These are phyloP conservation scores for Plutomurus gul DNA, from an alignment of 1,140 invertebrate species.

Conservation along the genomic window DNA sequence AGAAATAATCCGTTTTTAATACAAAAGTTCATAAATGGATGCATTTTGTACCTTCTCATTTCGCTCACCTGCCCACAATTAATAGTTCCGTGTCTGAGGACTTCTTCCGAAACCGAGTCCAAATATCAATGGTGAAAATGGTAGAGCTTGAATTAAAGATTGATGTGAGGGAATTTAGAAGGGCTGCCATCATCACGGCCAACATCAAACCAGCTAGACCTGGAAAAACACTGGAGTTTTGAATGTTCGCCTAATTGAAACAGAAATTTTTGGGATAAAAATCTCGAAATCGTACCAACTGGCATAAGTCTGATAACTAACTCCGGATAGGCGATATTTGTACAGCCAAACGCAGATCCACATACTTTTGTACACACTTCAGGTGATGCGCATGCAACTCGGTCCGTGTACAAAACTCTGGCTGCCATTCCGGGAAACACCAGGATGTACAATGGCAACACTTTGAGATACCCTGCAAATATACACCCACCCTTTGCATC, in stretches of 20 bases:
- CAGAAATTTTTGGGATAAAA: neutral
- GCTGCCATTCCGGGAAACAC: constrained; percentile 66
- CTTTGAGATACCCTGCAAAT: constrained; percentile 63
- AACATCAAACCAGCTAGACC: constrained; percentile 61
- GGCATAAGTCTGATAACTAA: constrained; percentile 62
- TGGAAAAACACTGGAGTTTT: constrained; percentile 13
- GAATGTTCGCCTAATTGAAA: neutral
- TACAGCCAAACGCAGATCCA: constrained; percentile 60
- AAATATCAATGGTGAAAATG: constrained; percentile 65
- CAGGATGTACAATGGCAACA: constrained; percentile 63
- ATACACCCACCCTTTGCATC: constrained; percentile 64
- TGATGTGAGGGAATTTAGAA: constrained; percentile 64
- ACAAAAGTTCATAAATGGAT: neutral
- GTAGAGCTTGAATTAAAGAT: constrained; percentile 65
- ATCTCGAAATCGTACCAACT: constrained; percentile 54
- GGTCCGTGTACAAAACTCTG: constrained; percentile 60
- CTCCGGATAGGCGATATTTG: constrained; percentile 63
- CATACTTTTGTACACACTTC: constrained; percentile 58
- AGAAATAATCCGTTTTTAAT: neutral
- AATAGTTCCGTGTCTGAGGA: constrained; percentile 61
- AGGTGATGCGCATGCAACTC: constrained; percentile 61
- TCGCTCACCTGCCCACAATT: constrained; percentile 60
- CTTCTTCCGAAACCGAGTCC: constrained; percentile 59
- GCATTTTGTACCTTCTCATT: neutral
- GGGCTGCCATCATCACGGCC: constrained; percentile 64